phyloP scores from a whole-genome alignment of 2,888 invertebrate species.

The Agrochola circellaris region DNA sequence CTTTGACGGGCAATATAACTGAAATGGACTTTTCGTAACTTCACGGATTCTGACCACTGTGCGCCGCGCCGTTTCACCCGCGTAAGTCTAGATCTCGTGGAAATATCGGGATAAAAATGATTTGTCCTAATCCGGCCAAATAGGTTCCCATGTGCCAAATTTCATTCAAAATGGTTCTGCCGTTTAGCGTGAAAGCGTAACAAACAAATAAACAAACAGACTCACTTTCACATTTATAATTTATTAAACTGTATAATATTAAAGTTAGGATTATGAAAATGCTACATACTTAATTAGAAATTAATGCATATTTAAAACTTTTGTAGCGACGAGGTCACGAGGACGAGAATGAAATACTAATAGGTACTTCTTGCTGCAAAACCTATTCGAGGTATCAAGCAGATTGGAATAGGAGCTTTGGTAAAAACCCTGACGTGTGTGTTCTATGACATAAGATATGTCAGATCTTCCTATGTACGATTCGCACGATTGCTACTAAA shows the following conservation, averaged over 20 bases:
- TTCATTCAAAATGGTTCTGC: too few relatives aligned
- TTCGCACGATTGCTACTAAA: constrained; percentile 7
- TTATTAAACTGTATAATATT: too few relatives aligned
- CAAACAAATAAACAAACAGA: too few relatives aligned
- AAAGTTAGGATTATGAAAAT: constrained; percentile 6
- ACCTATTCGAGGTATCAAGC: neutral
- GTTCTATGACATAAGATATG: neutral
- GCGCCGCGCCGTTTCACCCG: too few relatives aligned
- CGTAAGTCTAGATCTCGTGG: too few relatives aligned
- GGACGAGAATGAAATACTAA: neutral
- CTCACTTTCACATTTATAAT: too few relatives aligned
- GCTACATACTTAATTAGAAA: neutral
- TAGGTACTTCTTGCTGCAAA: neutral
- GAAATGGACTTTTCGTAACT: constrained; percentile 8
- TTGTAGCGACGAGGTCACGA: neutral
- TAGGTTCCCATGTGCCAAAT: too few relatives aligned
- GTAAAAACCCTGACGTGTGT: neutral
- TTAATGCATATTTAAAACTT: neutral
- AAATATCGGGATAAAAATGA: too few relatives aligned
- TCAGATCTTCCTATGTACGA: neutral
- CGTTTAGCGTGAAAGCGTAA: too few relatives aligned
- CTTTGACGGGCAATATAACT: constrained; percentile 27
- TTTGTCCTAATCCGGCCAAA: too few relatives aligned
- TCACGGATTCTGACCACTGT: neutral
- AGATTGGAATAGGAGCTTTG: neutral